Evolutionary conservation across 1,140 invertebrate genomes (phyloP).

Genomic region (Choristoneura fumiferana): DNA sequence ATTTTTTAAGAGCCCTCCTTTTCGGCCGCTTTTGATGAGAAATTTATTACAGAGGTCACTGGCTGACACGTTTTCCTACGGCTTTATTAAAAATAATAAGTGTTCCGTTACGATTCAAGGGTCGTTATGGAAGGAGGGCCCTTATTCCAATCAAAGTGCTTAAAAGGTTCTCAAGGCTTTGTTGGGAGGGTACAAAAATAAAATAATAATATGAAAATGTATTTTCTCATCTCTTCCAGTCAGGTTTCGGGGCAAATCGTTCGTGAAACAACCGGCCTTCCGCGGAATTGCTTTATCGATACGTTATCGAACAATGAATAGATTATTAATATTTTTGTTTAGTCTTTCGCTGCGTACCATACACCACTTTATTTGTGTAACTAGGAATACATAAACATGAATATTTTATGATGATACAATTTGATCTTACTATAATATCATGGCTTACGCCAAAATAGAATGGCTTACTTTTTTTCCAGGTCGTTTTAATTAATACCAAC

Average conservation of each 20-base stretch:
- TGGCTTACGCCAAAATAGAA: too few species aligned
- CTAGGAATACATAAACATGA: too few species aligned
- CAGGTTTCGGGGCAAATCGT: not conserved
- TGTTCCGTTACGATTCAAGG: not conserved
- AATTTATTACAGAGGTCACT: constrained; percentile 15
- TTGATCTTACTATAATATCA: too few species aligned
- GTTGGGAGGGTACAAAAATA: not conserved
- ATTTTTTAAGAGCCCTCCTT: constrained; percentile 29
- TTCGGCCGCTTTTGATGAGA: constrained; percentile 5
- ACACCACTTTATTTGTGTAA: too few species aligned
- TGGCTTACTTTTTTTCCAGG: too few species aligned
- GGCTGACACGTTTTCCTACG: not conserved
- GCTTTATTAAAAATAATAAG: constrained; percentile 12
- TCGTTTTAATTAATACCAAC: too few species aligned
- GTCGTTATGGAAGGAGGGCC: not conserved
- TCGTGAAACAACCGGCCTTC: not conserved
- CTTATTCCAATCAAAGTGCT: constrained; percentile 14
- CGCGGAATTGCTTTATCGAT: not conserved
- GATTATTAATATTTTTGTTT: too few species aligned
- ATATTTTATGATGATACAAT: too few species aligned
- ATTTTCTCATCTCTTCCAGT: not conserved
- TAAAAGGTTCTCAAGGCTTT: constrained; percentile 5
- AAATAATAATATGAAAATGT: constrained; percentile 3
- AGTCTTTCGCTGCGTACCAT: too few species aligned
- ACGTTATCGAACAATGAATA: not conserved